phyloP scores from a whole-genome alignment of 2,113 vertebrate genomes.

The Tenrec ecaudatus region DNA sequence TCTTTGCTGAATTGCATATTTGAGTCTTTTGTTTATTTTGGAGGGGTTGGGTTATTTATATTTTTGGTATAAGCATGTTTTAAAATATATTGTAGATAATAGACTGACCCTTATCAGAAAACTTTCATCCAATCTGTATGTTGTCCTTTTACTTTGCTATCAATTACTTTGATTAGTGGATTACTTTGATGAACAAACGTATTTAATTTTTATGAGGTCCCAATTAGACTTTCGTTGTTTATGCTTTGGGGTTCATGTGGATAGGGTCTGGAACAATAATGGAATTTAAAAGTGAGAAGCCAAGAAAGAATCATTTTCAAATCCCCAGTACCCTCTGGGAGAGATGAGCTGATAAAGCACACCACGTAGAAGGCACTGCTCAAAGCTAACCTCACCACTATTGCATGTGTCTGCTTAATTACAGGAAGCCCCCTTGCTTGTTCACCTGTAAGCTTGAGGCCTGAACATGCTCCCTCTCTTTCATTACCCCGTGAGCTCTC shows the following conservation, averaged over 20 bases:
- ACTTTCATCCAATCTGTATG: neutral
- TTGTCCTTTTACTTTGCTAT: too few relatives aligned
- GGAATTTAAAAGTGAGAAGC: neutral
- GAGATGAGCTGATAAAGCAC: neutral
- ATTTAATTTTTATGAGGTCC: neutral
- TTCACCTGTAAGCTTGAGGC: neutral
- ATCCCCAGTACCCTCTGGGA: neutral
- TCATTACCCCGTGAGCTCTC: neutral
- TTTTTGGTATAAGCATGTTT: neutral
- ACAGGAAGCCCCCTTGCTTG: neutral
- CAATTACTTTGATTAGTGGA: neutral
- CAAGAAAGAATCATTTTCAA: neutral
- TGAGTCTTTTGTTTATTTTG: neutral
- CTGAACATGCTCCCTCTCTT: neutral
- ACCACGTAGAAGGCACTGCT: neutral
- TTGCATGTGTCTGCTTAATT: neutral
- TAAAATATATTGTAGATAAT: neutral
- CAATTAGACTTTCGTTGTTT: neutral
- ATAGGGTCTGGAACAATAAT: neutral
- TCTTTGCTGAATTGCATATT: neutral
- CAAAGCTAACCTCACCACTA: neutral
- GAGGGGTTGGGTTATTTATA: neutral
- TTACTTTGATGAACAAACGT: neutral
- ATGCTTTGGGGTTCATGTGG: neutral
- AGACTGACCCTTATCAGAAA: neutral